phyloP scores from a whole-genome alignment of 2,888 invertebrate species.

The Lasioglossum figueresi region DNA sequence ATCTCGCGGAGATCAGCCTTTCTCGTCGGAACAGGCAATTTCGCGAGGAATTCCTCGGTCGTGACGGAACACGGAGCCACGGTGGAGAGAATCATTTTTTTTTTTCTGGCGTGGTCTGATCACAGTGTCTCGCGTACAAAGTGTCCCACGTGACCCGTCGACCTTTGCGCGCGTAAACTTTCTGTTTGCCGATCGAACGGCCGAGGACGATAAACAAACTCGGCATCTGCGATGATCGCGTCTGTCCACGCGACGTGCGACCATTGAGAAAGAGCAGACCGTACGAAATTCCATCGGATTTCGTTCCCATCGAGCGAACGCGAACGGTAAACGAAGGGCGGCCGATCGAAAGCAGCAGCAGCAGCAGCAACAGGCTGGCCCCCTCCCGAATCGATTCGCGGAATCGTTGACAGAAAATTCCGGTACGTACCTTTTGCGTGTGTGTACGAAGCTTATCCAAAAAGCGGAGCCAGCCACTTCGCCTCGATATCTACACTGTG shows the following conservation, averaged over 20 bases:
- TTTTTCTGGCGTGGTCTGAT: conserved; percentile 6
- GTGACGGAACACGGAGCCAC: conserved; percentile 38
- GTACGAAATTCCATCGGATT: conserved; percentile 18
- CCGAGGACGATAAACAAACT: conserved; percentile 36
- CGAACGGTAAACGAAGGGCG: not conserved
- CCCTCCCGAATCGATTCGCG: conserved; percentile 23
- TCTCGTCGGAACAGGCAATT: conserved; percentile 2
- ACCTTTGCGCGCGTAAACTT: conserved; percentile 61
- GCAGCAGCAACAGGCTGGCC: not conserved
- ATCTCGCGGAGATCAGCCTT: conserved; percentile 34
- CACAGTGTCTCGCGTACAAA: conserved; percentile 26
- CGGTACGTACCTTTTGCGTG: conserved; percentile 63
- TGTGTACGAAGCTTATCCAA: conserved; percentile 65
- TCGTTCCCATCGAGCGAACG: not conserved
- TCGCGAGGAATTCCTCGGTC: conserved; percentile 37
- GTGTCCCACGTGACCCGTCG: conserved; percentile 55
- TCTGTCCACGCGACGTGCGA: not conserved
- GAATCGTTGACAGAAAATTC: conserved; percentile 1
- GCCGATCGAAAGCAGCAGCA: not conserved
- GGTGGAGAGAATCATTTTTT: conserved; percentile 24
- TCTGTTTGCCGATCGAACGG: conserved; percentile 35
- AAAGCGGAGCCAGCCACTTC: conserved; percentile 35
- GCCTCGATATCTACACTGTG: conserved; percentile 40
- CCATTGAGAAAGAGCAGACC: not conserved
- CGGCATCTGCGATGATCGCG: not conserved